phyloP scores from a whole-genome alignment of 2,797 vertebrate species.

The Phoeniculus purpureus region DNA sequence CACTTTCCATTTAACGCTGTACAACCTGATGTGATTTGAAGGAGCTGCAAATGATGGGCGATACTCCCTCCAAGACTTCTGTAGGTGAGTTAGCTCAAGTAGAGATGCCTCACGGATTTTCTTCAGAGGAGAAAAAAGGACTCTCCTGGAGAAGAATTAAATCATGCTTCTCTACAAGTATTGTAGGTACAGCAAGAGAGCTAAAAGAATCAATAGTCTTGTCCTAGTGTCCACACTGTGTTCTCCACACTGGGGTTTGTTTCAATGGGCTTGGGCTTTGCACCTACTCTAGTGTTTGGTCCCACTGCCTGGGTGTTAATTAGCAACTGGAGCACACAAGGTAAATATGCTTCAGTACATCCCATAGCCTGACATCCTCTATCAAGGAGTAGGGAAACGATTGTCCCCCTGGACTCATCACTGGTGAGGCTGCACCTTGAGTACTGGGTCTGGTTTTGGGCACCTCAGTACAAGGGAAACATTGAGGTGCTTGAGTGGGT shows the following conservation, averaged over 20 bases:
- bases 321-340: neutral
- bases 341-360: neutral
- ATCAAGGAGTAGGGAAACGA: no score
- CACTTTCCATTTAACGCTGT: neutral
- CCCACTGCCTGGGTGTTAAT: neutral
- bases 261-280: neutral
- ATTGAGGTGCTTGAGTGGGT: no score
- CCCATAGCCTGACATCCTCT: neutral
- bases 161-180: rapidly evolving
- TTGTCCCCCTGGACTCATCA: no score
- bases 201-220: neutral
- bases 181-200: neutral
- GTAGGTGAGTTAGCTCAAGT: neutral
- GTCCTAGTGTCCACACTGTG: neutral
- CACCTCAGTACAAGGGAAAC: no score
- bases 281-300: neutral
- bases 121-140: neutral
- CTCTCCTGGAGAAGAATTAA: neutral
- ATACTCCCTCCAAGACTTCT: neutral
- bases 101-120: neutral
- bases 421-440: no score
- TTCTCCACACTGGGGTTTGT: neutral
- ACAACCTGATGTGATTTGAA: neutral
- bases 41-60: neutral
- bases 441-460: no score